Conservation (phyloP, 2,113 vertebrate genomes). For the Mustelus asterias region DNA sequence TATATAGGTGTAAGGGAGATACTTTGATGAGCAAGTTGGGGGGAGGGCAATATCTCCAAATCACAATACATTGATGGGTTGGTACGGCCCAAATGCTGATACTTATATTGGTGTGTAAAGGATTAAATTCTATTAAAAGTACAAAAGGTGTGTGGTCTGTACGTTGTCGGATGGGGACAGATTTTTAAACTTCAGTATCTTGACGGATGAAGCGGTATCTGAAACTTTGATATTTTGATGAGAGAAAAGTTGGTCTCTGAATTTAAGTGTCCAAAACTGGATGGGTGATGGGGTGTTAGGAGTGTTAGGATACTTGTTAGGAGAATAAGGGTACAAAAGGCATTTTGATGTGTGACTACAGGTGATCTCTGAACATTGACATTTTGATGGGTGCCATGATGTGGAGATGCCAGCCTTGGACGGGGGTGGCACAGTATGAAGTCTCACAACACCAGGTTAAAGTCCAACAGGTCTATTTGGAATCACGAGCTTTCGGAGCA, state of each 20-base stretch:
- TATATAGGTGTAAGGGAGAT: background rate
- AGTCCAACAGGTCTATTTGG: too few species aligned
- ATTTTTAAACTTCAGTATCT: background rate
- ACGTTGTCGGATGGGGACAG: too few species aligned
- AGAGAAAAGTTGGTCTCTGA: background rate
- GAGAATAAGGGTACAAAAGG: background rate
- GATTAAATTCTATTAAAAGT: background rate
- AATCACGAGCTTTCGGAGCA: too few species aligned
- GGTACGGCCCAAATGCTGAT: background rate
- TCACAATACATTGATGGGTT: background rate
- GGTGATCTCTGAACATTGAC: background rate
- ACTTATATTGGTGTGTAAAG: background rate
- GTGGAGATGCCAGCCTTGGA: too few species aligned
- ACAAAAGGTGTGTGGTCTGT: background rate
- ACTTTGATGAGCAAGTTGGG: background rate
- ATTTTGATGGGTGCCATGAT: too few species aligned
- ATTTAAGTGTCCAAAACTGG: background rate
- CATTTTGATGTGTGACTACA: background rate
- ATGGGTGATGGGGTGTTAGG: background rate
- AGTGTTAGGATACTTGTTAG: too few species aligned
- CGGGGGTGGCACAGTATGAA: too few species aligned
- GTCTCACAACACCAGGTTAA: too few species aligned
- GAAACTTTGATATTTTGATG: background rate
- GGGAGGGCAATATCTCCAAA: background rate
- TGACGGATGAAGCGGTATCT: background rate